Evolutionary conservation across 2,113 vertebrate genomes (phyloP), one percentile per base, ranked within the genome.

Genomic region (Desmodus rotundus): DNA sequence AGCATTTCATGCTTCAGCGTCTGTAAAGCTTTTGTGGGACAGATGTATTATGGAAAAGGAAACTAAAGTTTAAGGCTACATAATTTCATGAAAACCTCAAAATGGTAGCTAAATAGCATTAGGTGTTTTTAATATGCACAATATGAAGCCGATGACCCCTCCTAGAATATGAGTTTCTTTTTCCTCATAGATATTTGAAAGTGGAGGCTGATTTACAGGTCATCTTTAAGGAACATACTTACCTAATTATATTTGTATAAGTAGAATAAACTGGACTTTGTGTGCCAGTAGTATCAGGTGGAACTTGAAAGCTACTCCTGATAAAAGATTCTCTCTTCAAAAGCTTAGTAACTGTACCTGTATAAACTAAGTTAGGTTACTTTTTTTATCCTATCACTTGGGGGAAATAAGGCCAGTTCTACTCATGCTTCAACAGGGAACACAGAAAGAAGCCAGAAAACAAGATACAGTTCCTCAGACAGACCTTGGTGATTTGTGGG

Each of bases 61-160:
- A 98, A 95, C 58, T 36, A 81, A 86, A 85, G n/a, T 83, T 78
- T 63, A 73, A 78, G 24, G 80, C 70, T 83, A 89, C 73, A n/a
- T 45, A 73, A 68, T 41, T 70, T 89, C 77, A 24, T 3, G 10
- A 93, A 96, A 96, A 95, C 58, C 43, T 86, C 78, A 78, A 68
- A 33, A 38, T 24, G n/a, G 70, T 24, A 80, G 72, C 12, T 24
- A 83, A 77, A 80, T 14, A 54, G 26, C 54, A 73, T 36, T 52
- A 50, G 88, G 58, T 83, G 89, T 86, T 56, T 76, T 81, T 24
- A 92, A 94, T 54, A 89, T 7, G 19, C 38, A 63, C 9, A 68
- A n/a, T 43, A 70, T 3, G 47, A 91, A 90, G 88, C 20, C 24
- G 67, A 67, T 15, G 14, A 50, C 33, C 72, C 54, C 61, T 72